These are phyloP conservation scores for Craniophora ligustri DNA, from an alignment of 2,888 invertebrate genomes.

Conservation along the genomic window DNA sequence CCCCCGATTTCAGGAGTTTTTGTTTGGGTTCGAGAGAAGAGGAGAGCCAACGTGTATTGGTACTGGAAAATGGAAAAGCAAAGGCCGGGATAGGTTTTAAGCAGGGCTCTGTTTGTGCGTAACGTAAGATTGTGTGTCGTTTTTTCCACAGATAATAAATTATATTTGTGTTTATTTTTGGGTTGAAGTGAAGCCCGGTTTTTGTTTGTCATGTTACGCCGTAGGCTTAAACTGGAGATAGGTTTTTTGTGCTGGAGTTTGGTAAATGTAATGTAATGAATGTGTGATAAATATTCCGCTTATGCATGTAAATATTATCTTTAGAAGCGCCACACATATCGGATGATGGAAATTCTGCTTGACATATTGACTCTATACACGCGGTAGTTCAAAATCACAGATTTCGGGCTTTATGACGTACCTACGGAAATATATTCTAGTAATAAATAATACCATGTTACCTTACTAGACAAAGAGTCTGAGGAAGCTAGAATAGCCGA, in stretches of 20 bases:
- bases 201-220: conserved; percentile 29
- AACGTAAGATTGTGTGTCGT: conserved; percentile 79
- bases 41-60: conserved; percentile 58
- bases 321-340: too few relatives aligned
- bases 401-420: too few relatives aligned
- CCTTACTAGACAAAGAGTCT: too few relatives aligned
- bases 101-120: conserved; percentile 77
- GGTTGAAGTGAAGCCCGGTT: conserved; percentile 22
- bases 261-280: conserved; percentile 5
- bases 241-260: conserved; percentile 13
- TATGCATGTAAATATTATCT: too few relatives aligned
- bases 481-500: too few relatives aligned
- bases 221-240: conserved; percentile 16
- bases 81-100: conserved; percentile 75
- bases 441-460: too few relatives aligned
- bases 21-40: conserved; percentile 39
- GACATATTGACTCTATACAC: too few relatives aligned
- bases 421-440: too few relatives aligned
- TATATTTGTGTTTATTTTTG: conserved; percentile 47
- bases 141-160: conserved; percentile 71
- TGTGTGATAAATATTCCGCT: background rate
- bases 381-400: too few relatives aligned
- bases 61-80: conserved; percentile 71
- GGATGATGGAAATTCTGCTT: too few relatives aligned
- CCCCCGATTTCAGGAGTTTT: conserved; percentile 47